phyloP scores from a whole-genome alignment of 2,113 vertebrate species.

The Cebidichthys violaceus region DNA sequence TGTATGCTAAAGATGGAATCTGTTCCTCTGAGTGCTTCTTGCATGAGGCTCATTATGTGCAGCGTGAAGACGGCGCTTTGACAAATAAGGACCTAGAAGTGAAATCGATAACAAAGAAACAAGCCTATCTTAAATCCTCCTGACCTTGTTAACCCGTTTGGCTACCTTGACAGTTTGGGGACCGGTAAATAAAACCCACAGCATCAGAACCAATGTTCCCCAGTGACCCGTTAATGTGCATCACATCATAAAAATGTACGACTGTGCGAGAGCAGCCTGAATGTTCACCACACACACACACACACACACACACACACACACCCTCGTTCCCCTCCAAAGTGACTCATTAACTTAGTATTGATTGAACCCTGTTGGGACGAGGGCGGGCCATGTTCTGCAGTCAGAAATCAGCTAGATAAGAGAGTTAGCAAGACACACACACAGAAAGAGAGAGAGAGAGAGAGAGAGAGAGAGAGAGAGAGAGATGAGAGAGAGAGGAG shows the following conservation, averaged over 20 bases:
- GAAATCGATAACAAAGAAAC: conserved; percentile 41
- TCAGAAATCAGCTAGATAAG: conserved; percentile 67
- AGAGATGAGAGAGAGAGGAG: conserved; percentile 5
- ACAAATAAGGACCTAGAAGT: conserved; percentile 32
- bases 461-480: conserved; percentile 7
- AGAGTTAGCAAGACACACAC: neutral
- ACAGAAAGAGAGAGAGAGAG: conserved; percentile 5
- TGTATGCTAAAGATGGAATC: neutral
- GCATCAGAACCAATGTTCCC: neutral
- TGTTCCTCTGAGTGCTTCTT: neutral
- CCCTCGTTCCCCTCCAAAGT: conserved; percentile 41
- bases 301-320: conserved; percentile 16
- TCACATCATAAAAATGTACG: conserved; percentile 44
- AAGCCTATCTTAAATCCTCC: conserved; percentile 12
- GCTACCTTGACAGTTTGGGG: conserved; percentile 6
- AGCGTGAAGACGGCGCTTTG: neutral
- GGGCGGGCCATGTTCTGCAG: conserved; percentile 50
- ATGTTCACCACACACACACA: conserved; percentile 21
- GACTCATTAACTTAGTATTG: conserved; percentile 65
- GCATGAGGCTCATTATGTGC: neutral
- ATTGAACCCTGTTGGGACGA: conserved; percentile 55
- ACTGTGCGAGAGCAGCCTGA: conserved; percentile 24
- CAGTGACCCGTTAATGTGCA: conserved; percentile 25
- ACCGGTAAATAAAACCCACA: conserved; percentile 46
- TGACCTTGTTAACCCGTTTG: conserved; percentile 43